Base-by-base conservation (phyloP, 2,888 invertebrate species). In the Drosophila macrospina region DNA sequence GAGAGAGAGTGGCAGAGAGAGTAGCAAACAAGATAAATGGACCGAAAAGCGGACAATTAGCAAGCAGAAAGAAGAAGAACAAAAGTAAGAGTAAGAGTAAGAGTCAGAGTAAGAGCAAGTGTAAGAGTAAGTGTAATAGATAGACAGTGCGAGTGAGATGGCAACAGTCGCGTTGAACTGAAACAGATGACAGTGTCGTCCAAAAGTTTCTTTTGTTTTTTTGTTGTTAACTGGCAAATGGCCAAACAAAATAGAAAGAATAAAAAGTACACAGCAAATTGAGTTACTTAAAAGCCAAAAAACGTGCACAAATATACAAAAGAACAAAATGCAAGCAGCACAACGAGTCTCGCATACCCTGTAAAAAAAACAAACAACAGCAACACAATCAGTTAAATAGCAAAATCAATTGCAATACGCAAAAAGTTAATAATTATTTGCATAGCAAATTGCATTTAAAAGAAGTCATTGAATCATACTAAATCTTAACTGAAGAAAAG, bases 11-110 rank as follows among this genome's bases (percentile, higher is more conserved):
- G n/a, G n/a, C n/a, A 2, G 20, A 20, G 20, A 20, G n/a, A n/a
- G n/a, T n/a, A n/a, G n/a, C 36, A 30, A 34, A 28, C 60, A 66
- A 74, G 78, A 77, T 68, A 68, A 69, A 75, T 75, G 68, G 44
- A 56, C 62, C 64, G 48, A 67, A 61, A 45, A 61, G 52, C 63
- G 73, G 57, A 47, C 72, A 73, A 76, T 76, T 73, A 77, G 77
- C 61, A 36, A 24, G 36, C n/a, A 15, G 54, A 20, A 20, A 20
- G 20, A 20, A n/a, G n/a, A n/a, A n/a, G n/a, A n/a, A n/a, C n/a
- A n/a, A n/a, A n/a, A n/a, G n/a, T n/a, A n/a, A n/a, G n/a, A n/a
- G n/a, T n/a, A n/a, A n/a, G n/a, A n/a, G n/a, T n/a, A n/a, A n/a
- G n/a, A n/a, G n/a, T n/a, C n/a, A n/a, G n/a, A n/a, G n/a, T n/a